A percentile compares a stretch with the other conserved stretches of the same genome.
Conservation (phyloP, 2,888 invertebrate species). For the Dryococelus australis region DNA sequence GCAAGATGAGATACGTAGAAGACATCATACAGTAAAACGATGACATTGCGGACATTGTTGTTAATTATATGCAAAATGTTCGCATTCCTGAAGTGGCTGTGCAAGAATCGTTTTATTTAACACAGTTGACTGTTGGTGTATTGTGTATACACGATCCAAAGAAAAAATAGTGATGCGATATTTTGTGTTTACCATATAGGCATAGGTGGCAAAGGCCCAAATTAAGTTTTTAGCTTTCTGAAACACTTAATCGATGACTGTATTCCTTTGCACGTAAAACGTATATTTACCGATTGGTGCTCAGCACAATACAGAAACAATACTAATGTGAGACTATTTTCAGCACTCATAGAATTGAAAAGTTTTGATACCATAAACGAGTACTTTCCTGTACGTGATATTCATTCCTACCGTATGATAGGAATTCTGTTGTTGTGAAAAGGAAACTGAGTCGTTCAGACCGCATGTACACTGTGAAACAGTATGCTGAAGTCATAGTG, state of each 20-base stretch:
- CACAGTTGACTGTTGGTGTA: not conserved
- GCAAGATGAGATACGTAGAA: not conserved
- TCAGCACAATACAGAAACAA: not conserved
- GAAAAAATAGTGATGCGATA: not conserved
- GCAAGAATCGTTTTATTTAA: not conserved
- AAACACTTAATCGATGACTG: not conserved
- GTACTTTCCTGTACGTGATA: not conserved
- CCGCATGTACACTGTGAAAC: not conserved
- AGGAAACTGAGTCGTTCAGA: not conserved
- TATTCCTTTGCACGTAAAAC: not conserved
- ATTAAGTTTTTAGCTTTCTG: not conserved
- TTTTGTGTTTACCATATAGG: not conserved
- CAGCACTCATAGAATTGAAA: not conserved
- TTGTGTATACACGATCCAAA: not conserved
- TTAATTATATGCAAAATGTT: not conserved
- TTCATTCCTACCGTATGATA: not conserved
- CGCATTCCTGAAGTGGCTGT: not conserved
- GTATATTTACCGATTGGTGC: not conserved
- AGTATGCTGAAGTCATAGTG: not conserved
- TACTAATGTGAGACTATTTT: not conserved
- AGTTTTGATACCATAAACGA: not conserved
- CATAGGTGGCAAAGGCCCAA: not conserved
- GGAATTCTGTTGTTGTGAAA: not conserved
- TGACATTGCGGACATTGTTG: not conserved
- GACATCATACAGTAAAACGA: not conserved